phyloP scores from a whole-genome alignment of 2,888 invertebrate genomes.

The Xiphydria camelus region DNA sequence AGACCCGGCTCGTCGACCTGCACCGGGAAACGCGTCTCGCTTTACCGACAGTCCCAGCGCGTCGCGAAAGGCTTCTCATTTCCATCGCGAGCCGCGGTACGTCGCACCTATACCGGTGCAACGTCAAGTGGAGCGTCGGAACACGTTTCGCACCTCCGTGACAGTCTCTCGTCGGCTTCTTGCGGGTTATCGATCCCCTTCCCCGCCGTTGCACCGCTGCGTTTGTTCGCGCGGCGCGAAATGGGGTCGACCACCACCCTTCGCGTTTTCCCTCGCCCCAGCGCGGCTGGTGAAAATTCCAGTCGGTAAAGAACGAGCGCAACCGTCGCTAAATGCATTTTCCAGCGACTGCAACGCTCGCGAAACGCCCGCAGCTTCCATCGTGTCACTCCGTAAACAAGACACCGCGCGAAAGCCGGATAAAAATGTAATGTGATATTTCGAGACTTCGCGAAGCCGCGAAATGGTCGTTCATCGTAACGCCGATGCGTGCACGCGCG shows the following conservation, averaged over 20 bases:
- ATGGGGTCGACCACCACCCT: too few species aligned
- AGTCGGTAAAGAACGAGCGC: background rate
- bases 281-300: background rate
- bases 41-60: background rate
- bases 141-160: too few species aligned
- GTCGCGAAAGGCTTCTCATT: too few species aligned
- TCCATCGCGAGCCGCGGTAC: too few species aligned
- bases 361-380: conserved; percentile 3
- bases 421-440: conserved; percentile 22
- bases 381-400: conserved; percentile 32
- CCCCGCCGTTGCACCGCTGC: background rate
- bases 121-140: too few species aligned
- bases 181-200: conserved; percentile 3
- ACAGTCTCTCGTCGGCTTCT: background rate
- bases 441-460: background rate
- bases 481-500: too few species aligned
- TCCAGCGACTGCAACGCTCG: background rate
- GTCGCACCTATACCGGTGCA: too few species aligned
- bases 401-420: conserved; percentile 21
- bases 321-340: background rate
- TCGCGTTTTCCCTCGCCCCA: too few species aligned
- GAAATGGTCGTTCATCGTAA: too few species aligned
- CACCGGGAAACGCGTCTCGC: background rate
- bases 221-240: background rate
- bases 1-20: background rate